A percentile compares a stretch with the other conserved stretches of the same genome.
Evolutionary conservation across 1,140 invertebrate species (phyloP).

Genomic region (Lasioglossum albipes): DNA sequence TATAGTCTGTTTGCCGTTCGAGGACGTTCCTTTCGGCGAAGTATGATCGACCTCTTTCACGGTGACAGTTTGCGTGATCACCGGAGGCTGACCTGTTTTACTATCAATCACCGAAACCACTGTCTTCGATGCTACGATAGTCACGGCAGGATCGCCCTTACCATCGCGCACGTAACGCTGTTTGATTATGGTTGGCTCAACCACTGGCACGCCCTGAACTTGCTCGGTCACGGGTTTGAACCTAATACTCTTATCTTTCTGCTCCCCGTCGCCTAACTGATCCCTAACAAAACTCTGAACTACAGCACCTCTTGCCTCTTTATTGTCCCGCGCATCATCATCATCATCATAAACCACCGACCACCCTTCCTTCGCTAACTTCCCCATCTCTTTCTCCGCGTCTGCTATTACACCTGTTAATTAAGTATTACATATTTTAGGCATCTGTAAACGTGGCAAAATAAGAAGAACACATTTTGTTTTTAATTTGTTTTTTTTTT

Average conservation of each 20-base stretch:
- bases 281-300: slow-evolving; percentile 58
- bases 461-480: slow-evolving; percentile 66
- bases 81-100: slow-evolving; percentile 49
- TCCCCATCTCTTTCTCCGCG: slow-evolving; percentile 80
- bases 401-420: slow-evolving; percentile 81
- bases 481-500: slow-evolving; percentile 63
- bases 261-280: slow-evolving; percentile 22
- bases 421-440: slow-evolving; percentile 80
- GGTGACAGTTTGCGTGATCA: slow-evolving; percentile 63
- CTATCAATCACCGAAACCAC: slow-evolving; percentile 56
- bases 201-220: slow-evolving; percentile 41
- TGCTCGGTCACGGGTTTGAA: slow-evolving; percentile 37
- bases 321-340: slow-evolving; percentile 72
- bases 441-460: slow-evolving; percentile 73
- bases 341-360: slow-evolving; percentile 77
- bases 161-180: slow-evolving; percentile 58
- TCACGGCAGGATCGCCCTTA: slow-evolving; percentile 59
- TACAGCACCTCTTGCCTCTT: slow-evolving; percentile 76
- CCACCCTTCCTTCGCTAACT: slow-evolving; percentile 80
- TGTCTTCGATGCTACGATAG: slow-evolving; percentile 57
- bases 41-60: slow-evolving; percentile 57
- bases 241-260: slow-evolving; percentile 30
- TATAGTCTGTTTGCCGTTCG: slow-evolving; percentile 46
- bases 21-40: slow-evolving; percentile 51
- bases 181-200: slow-evolving; percentile 67